Base-by-base conservation (phyloP, 2,113 vertebrate genomes). In the Takifugu flavidus region DNA sequence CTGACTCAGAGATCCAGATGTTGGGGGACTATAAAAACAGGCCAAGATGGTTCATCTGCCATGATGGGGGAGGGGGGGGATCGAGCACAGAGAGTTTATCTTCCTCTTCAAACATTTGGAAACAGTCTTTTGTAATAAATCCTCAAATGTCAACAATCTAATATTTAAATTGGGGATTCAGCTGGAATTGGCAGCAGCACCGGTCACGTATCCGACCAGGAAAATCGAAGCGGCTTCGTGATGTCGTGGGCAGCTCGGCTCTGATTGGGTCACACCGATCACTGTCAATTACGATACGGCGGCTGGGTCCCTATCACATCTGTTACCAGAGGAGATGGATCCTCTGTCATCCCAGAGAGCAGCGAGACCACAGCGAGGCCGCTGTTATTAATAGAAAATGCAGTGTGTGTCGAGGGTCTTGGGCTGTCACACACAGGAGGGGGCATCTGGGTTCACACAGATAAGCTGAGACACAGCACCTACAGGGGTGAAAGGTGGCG, bases 341-440 rank as follows among this genome's bases (percentile, higher is more conserved):
- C 72, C 45, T 76, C 68, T 64, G 62, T 42, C 42, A 62, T 39
- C 34, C 34, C 34, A 6, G 34, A 39, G 34, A 6, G 34, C 8
- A 39, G 34, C 7, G 7, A 39, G 62, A 65, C 15, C 57, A 51
- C 62, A 51, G 57, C n/a, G 66, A 74, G 75, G 56, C 62, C 46
- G 44, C 45, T 49, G 71, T 43, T 84, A 86, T 84, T 75, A 78
- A 84, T 85, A 88, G 76, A 49, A 53, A 46, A 74, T 68, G 66
- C 72, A 62, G 70, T 20, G 65, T 60, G 73, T 58, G 66, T 64
- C 29, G n/a, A 43, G 53, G 61, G 78, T 79, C 59, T 77, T 29
- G 57, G 70, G 68, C 70, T 85, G 82, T 85, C 79, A 82, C 52
- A 57, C 61, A 52, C 2, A 43, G 34, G 61, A 58, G 75, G 42